Evolutionary conservation across 2,797 vertebrate species (phyloP).

Genomic region (Clarias fuscus): DNA sequence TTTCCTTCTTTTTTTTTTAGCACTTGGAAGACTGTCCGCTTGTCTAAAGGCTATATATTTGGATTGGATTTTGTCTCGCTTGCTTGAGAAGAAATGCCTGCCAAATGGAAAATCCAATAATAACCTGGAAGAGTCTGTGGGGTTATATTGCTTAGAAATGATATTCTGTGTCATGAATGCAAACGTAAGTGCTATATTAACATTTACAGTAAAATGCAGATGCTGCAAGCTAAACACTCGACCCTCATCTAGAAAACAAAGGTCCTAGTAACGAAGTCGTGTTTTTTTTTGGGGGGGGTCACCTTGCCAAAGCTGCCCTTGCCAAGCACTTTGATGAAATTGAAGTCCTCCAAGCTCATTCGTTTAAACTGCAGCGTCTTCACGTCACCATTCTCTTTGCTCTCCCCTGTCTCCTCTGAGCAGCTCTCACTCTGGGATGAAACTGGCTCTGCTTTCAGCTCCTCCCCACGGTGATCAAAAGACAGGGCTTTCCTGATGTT

Average conservation of each 20-base stretch:
- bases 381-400: constrained; percentile 84
- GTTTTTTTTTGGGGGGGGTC: not conserved
- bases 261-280: not conserved
- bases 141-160: not conserved
- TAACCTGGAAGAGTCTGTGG: no score
- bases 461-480: constrained; percentile 89
- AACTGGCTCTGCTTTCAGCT: constrained; percentile 73
- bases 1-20: not conserved
- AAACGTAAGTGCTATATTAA: not conserved
- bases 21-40: not conserved
- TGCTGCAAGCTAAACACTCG: not conserved
- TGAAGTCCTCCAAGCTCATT: constrained; percentile 87
- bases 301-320: constrained; percentile 99
- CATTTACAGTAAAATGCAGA: not conserved
- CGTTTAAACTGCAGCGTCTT: constrained; percentile 80
- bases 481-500: constrained; percentile 93
- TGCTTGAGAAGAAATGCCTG: not conserved
- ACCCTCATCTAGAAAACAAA: not conserved
- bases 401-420: constrained; percentile 63
- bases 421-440: constrained; percentile 54
- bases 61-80: not conserved
- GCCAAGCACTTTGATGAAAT: constrained; percentile 96
- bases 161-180: not conserved
- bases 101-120: not conserved
- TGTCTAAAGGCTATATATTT: not conserved